These are phyloP conservation scores for Carassius gibelio DNA, from an alignment of 2,113 vertebrate species.

Conservation along the genomic window DNA sequence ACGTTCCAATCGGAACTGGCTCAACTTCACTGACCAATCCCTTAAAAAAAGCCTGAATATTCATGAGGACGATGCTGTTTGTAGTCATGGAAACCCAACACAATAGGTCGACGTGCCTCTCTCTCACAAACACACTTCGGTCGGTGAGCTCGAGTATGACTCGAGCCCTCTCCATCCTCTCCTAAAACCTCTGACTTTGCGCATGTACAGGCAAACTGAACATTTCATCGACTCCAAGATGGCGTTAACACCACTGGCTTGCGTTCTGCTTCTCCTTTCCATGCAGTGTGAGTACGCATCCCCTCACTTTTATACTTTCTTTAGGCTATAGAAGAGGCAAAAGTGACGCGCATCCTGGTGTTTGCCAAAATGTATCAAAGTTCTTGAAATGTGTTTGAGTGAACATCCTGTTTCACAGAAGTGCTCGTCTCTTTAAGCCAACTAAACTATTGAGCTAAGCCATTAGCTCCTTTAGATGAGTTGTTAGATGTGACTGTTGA, in stretches of 20 bases:
- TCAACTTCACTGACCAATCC: not conserved
- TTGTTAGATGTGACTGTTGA: not conserved
- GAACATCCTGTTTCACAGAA: slow-evolving; percentile 21
- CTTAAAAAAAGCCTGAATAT: slow-evolving; percentile 8
- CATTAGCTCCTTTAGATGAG: not conserved
- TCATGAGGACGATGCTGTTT: slow-evolving; percentile 70
- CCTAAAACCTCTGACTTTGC: slow-evolving; percentile 73
- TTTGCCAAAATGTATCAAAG: not conserved
- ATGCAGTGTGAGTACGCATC: slow-evolving; percentile 74
- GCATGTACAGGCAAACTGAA: slow-evolving; percentile 72
- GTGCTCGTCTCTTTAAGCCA: slow-evolving; percentile 15
- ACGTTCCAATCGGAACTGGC: not conserved
- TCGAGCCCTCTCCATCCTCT: slow-evolving; percentile 63
- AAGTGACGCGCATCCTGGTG: not conserved
- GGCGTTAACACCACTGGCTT: slow-evolving; percentile 78
- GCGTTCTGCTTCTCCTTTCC: slow-evolving; percentile 74
- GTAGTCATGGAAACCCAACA: slow-evolving; percentile 73
- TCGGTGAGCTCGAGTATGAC: not conserved
- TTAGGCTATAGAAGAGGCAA: not conserved
- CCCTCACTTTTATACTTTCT: slow-evolving; percentile 5
- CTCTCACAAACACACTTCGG: slow-evolving; percentile 16
- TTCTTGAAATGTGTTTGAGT: not conserved
- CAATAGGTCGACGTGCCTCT: slow-evolving; percentile 55
- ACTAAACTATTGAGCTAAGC: slow-evolving; percentile 30
- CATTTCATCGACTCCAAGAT: slow-evolving; percentile 78